Percentiles rank a stretch among this genome's conserved stretches.
These are phyloP conservation scores for Rhyacichthys aspro DNA, from an alignment of 2,797 vertebrate genomes.

Conservation along the genomic window DNA sequence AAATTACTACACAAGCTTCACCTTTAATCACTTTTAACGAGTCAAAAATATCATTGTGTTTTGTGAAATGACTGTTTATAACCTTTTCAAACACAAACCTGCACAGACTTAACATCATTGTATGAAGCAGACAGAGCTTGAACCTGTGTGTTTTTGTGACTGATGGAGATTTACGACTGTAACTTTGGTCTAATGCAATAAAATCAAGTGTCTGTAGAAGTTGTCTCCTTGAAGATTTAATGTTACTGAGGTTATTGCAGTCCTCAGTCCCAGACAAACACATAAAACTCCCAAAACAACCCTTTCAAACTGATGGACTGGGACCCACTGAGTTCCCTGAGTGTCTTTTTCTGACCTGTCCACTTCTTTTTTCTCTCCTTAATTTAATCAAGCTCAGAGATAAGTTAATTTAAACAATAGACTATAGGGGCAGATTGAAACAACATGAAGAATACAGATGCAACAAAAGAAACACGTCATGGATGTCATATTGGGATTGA, in stretches of 20 bases:
- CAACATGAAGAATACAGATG: not conserved
- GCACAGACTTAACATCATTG: too few relatives aligned
- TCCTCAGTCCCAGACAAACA: constrained; percentile 21
- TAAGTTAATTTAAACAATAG: not conserved
- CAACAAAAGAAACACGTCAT: too few relatives aligned
- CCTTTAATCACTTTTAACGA: too few relatives aligned
- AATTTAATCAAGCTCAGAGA: not conserved
- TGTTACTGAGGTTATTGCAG: constrained; percentile 19
- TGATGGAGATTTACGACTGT: constrained; percentile 43
- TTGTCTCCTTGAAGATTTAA: constrained; percentile 41
- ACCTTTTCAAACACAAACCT: too few relatives aligned
- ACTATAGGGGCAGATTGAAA: not conserved
- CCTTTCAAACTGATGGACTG: constrained; percentile 11
- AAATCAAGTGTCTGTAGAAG: constrained; percentile 35
- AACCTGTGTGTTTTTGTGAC: constrained; percentile 20
- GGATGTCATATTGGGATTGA: not conserved
- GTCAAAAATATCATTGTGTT: too few relatives aligned
- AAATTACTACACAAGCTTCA: too few relatives aligned
- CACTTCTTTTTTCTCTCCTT: not conserved
- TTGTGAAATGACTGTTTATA: too few relatives aligned
- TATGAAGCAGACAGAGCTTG: constrained; percentile 22
- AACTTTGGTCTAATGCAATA: constrained; percentile 37
- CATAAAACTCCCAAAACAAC: constrained; percentile 21
- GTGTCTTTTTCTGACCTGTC: constrained; percentile 1
- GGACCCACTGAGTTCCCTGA: constrained; percentile 10